Conservation (phyloP, 1,140 invertebrate genomes). For the Aporrectodea caliginosa region DNA sequence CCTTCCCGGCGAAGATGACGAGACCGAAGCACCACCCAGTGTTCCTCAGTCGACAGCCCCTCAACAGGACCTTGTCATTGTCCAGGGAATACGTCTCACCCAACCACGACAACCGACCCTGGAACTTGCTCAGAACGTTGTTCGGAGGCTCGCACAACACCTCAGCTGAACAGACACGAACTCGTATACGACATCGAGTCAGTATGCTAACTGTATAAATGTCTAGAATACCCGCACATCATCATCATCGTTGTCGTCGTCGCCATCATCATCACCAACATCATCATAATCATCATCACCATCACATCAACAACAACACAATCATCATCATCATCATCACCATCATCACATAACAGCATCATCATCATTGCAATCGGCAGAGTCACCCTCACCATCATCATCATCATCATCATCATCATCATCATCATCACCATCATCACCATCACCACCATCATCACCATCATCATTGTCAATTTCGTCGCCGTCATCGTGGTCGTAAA, state of each 20-base stretch:
- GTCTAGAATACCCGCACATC: not conserved
- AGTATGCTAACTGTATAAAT: not conserved
- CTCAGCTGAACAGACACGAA: conserved; percentile 63
- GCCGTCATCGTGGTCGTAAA: not conserved
- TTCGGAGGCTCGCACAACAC: conserved; percentile 97
- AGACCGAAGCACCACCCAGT: conserved; percentile 91
- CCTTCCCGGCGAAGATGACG: conserved; percentile 89
- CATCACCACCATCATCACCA: not conserved
- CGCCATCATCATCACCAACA: too few species aligned
- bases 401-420: conserved; percentile 1
- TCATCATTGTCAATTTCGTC: not conserved
- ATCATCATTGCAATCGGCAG: too few species aligned
- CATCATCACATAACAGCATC: not conserved
- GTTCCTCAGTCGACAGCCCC: conserved; percentile 92
- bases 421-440: not conserved
- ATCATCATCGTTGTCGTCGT: not conserved
- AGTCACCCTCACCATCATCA: too few species aligned
- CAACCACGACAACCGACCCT: conserved; percentile 20
- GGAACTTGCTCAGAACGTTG: conserved; percentile 69
- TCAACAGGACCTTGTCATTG: conserved; percentile 80
- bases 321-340: not conserved
- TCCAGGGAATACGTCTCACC: conserved; percentile 24
- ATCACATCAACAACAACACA: not conserved
- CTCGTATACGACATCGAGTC: not conserved
- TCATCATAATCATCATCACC: too few species aligned